Conservation (phyloP, 2,797 vertebrate genomes). For the Cyprinella venusta region DNA sequence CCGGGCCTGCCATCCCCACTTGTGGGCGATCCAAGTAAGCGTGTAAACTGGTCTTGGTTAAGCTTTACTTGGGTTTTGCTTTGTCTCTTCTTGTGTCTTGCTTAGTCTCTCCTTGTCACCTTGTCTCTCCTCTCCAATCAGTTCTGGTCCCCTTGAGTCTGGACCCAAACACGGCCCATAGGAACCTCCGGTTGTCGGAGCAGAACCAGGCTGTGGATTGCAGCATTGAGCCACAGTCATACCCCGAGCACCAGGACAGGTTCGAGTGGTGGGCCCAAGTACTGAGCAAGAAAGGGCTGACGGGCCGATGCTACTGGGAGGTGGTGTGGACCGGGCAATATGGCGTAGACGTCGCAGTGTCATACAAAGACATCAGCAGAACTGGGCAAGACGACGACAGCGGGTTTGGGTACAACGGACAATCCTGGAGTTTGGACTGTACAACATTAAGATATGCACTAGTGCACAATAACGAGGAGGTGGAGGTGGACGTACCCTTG, state of each 20-base stretch:
- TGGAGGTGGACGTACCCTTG: conserved; percentile 30
- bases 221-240: conserved; percentile 32
- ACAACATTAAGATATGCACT: conserved; percentile 36
- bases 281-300: conserved; percentile 57
- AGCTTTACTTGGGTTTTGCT: neutral
- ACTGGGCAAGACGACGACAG: conserved; percentile 53
- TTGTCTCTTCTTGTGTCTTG: too few species aligned
- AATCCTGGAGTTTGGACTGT: conserved; percentile 67
- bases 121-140: conserved; percentile 34
- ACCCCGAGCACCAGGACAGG: conserved; percentile 59
- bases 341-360: conserved; percentile 55
- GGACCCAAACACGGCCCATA: conserved; percentile 60
- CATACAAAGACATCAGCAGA: conserved; percentile 57
- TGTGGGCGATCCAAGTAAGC: neutral
- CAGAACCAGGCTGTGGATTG: conserved; percentile 51
- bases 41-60: neutral
- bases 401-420: conserved; percentile 62
- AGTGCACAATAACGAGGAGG: conserved; percentile 57
- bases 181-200: conserved; percentile 54
- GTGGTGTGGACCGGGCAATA: conserved; percentile 48
- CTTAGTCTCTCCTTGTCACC: too few species aligned
- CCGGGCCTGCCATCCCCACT: too few species aligned
- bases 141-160: conserved; percentile 59
- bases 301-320: conserved; percentile 64
- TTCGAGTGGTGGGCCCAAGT: conserved; percentile 65